Conservation (phyloP, 2,113 vertebrate species). For the Neolamprologus kungweensis region DNA sequence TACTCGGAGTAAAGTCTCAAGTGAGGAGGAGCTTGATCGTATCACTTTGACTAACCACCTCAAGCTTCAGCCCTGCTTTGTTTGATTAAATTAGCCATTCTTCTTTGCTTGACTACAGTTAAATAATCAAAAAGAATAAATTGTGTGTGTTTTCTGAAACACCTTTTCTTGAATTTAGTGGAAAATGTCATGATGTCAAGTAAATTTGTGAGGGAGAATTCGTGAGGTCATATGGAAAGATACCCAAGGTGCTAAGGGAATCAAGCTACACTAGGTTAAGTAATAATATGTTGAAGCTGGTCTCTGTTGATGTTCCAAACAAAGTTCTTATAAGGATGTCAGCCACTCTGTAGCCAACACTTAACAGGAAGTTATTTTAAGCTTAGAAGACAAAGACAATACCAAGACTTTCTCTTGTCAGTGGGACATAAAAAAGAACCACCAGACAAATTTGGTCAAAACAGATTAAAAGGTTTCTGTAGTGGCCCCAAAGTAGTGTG, state of each 20-base stretch:
- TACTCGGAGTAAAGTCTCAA: neutral
- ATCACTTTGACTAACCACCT: neutral
- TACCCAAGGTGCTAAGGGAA: neutral
- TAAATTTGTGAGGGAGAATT: neutral
- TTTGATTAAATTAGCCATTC: constrained; percentile 1
- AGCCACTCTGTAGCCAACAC: neutral
- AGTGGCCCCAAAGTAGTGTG: neutral
- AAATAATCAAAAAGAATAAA: neutral
- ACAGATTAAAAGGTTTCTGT: neutral
- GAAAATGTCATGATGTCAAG: neutral
- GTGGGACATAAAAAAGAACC: neutral
- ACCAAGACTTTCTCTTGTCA: neutral
- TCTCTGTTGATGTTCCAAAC: neutral
- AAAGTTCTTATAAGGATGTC: neutral
- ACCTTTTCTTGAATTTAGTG: neutral
- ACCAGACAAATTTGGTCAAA: neutral
- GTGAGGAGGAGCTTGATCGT: neutral
- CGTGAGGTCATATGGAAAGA: neutral
- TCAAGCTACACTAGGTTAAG: neutral
- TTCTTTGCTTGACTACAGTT: neutral
- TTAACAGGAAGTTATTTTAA: neutral
- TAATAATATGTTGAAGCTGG: neutral
- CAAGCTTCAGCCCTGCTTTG: neutral
- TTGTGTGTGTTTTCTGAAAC: neutral
- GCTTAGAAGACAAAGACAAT: neutral